These are phyloP conservation scores for Melanotaenia trifasciata DNA, from an alignment of 2,797 vertebrate species.

Conservation along the genomic window DNA sequence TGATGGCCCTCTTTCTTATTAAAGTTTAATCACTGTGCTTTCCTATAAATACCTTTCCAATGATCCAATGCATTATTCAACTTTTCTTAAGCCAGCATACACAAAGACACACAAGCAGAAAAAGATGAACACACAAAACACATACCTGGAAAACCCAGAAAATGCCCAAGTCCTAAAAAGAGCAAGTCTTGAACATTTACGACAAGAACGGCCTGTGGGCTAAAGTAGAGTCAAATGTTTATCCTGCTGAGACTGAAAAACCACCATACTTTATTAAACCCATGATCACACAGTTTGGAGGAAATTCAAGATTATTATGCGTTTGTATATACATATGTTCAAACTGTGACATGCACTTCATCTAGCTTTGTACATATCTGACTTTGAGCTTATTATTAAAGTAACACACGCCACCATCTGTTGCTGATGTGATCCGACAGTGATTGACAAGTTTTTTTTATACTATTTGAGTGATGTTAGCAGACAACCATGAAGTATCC, in stretches of 20 bases:
- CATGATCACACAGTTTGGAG: slow-evolving; percentile 35
- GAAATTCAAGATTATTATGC: slow-evolving; percentile 5
- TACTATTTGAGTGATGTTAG: slow-evolving; percentile 13
- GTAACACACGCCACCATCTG: background rate
- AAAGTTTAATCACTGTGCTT: slow-evolving; percentile 81
- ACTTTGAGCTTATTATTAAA: slow-evolving; percentile 27
- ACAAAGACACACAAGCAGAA: slow-evolving; percentile 33
- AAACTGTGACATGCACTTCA: slow-evolving; percentile 20
- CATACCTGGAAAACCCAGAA: slow-evolving; percentile 56
- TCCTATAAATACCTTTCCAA: slow-evolving; percentile 84
- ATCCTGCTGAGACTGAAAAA: slow-evolving; percentile 46
- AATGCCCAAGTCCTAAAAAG: slow-evolving; percentile 25
- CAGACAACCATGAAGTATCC: slow-evolving; percentile 23
- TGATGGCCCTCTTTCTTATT: slow-evolving; percentile 73
- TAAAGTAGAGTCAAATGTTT: slow-evolving; percentile 56
- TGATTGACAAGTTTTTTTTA: slow-evolving; percentile 20
- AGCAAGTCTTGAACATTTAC: slow-evolving; percentile 59
- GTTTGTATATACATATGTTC: slow-evolving; percentile 24
- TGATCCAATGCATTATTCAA: slow-evolving; percentile 84
- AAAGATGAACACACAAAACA: slow-evolving; percentile 39
- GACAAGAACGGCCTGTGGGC: slow-evolving; percentile 34
- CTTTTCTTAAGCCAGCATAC: slow-evolving; percentile 53
- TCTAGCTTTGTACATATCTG: background rate
- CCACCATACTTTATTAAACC: slow-evolving; percentile 35
- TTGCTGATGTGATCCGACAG: slow-evolving; percentile 22